Base-by-base conservation (phyloP, 2,113 vertebrate genomes). In the Leptobrachium leishanense region DNA sequence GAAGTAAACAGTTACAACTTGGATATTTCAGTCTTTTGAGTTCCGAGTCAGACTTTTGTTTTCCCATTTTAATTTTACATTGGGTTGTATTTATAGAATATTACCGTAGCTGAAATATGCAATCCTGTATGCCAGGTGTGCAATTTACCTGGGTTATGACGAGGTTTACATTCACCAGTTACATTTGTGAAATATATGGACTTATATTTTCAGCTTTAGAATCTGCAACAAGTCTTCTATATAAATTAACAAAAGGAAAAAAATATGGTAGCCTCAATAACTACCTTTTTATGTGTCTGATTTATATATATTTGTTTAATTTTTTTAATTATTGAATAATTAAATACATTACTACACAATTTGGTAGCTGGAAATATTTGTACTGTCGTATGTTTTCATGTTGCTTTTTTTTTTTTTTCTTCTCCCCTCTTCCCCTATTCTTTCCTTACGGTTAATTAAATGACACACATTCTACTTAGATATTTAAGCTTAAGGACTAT, bases 11-110 rank as follows among this genome's bases (percentile, higher is more conserved):
- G 90, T 91, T 91, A 91, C 86, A 64, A 31, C 88, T 88, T 70
- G 2, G 89, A 86, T 87, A 87, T 89, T 88, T 89, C 87, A 86
- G 87, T 89, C 88, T 87, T 90, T 89, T 88, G 92, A 87, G 91
- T 90, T 92, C 88, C 86, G 90, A 59, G 13, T 59, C 90, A 90
- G 86, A 90, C 91, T 90, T 93, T 93, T 13, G 92, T 93, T 89
- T 59, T 43, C 20, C 20, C 20, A 31, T 90, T 92, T 92, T 88
- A 91, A 92, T 93, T 92, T 88, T 92, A 91, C 86, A 86, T 50
- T 88, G 90, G n/a, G 85, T 72, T 53, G 70, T 43, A 54, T 66
- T 42, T 8, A 9, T 9, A 55, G 9, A 13, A 90, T 87, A 90
- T 91, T 91, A 90, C 88, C 88, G 84, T 87, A 87, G 83, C 86